A percentile compares a stretch with the other conserved stretches of the same genome.
These are phyloP conservation scores for Oeneis ivallda DNA, from an alignment of 2,888 invertebrate genomes.

Conservation along the genomic window DNA sequence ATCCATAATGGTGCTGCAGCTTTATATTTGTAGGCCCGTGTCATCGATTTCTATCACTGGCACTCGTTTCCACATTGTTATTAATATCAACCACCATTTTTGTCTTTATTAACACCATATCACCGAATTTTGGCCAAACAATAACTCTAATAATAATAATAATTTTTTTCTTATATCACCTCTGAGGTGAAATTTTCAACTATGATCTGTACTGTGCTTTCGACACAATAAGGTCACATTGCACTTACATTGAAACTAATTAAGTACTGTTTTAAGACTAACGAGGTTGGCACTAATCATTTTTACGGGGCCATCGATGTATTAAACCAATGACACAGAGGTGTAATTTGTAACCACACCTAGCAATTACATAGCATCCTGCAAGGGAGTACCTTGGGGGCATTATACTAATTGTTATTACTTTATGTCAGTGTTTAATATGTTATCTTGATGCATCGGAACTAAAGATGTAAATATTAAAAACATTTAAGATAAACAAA, in stretches of 20 bases:
- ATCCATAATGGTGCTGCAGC: too few relatives aligned
- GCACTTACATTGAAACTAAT: not conserved
- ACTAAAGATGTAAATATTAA: not conserved
- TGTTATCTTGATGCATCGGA: not conserved
- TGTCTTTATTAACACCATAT: not conserved
- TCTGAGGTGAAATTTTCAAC: not conserved
- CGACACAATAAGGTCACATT: not conserved
- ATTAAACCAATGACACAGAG: conserved; percentile 17
- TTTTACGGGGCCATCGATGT: conserved; percentile 21
- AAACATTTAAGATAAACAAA: too few relatives aligned
- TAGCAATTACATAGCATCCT: conserved; percentile 6
- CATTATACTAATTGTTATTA: not conserved
- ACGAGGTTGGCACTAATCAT: conserved; percentile 23
- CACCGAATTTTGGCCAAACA: too few relatives aligned
- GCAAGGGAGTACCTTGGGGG: conserved; percentile 18
- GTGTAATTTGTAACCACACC: conserved; percentile 26
- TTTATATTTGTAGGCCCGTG: too few relatives aligned
- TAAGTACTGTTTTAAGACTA: not conserved
- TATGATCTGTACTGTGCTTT: not conserved
- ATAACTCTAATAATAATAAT: not conserved
- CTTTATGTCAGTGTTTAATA: not conserved
- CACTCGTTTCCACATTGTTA: too few relatives aligned
- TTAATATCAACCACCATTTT: too few relatives aligned
- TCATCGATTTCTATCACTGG: too few relatives aligned
- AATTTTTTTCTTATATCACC: too few relatives aligned